Evolutionary conservation across 2,888 invertebrate genomes (phyloP), one percentile per base, ranked within the genome.

Genomic region (Autographa pulchrina): DNA sequence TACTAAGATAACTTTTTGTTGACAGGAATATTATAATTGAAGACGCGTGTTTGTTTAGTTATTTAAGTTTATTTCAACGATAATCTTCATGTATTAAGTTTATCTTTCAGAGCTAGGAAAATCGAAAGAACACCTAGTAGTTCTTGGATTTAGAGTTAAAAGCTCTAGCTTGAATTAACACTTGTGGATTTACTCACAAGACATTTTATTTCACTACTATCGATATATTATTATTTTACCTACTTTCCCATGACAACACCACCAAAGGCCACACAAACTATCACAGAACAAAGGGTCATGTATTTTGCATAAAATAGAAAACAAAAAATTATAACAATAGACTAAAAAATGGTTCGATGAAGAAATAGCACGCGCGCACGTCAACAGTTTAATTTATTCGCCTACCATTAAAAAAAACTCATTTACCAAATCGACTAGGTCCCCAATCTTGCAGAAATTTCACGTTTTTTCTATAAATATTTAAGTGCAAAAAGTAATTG

Each of bases 401-500:
- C 20, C 7, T 6, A 5, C 8, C 52, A 48, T 25, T 48, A 78
- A 82, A 48, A 78, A n/a, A 78, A 78, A 18, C 61, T 82, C 52
- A 82, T 78, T 81, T 78, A 68, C 61, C 7, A 0, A 43, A 8
- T 32, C 56, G 25, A 62, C 74, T 54, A 6, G 13, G 13, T 68
- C 58, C 32, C 56, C 63, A 64, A 54, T 68, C 65, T 25, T 78
- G 58, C 68, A 52, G 79, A 82, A 74, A 56, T 78, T 82, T 68
- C 82, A 32, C 74, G 1, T 18, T n/a, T 48, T n/a, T 59, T 43
- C 13, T 48, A 48, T n/a, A 65, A 73, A 64, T 68, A 65, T 65
- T 68, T 68, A 48, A 43, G 38, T 60, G 65, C 74, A 78, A 78
- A 78, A 82, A 78, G 60, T 78, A 78, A 78, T 82, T 78, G 65